Percentiles rank a stretch among this genome's conserved stretches.
These are phyloP conservation scores for Lathamus discolor DNA, from an alignment of 2,113 vertebrate genomes.

Conservation along the genomic window DNA sequence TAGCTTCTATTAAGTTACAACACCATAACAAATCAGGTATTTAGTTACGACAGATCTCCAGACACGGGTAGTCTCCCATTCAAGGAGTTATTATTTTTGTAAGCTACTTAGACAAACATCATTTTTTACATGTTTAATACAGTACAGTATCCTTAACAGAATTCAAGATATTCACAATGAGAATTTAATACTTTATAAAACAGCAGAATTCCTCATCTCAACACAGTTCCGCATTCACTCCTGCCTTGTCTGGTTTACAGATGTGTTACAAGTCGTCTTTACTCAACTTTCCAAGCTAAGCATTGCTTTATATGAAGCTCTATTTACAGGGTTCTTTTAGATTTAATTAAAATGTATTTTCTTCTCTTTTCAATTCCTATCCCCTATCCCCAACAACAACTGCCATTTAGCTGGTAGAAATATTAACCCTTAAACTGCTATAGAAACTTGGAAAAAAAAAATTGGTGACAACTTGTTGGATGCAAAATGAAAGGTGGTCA, in stretches of 20 bases:
- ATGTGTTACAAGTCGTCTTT: slow-evolving; percentile 41
- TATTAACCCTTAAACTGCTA: not conserved
- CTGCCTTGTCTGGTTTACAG: slow-evolving; percentile 38
- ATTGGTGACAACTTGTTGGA: not conserved
- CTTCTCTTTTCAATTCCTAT: not conserved
- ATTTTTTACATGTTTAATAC: slow-evolving; percentile 77
- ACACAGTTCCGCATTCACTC: slow-evolving; percentile 14
- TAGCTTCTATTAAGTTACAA: slow-evolving; percentile 78
- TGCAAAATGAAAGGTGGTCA: slow-evolving; percentile 23
- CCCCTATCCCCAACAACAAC: not conserved
- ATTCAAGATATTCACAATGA: slow-evolving; percentile 75
- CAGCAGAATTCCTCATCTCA: slow-evolving; percentile 47
- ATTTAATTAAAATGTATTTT: slow-evolving; percentile 19
- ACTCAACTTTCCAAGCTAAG: slow-evolving; percentile 59
- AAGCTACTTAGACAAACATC: slow-evolving; percentile 74
- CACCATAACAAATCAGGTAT: slow-evolving; percentile 76
- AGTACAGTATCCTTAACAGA: slow-evolving; percentile 74
- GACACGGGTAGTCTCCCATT: slow-evolving; percentile 53
- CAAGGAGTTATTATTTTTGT: slow-evolving; percentile 43
- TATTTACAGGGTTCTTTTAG: slow-evolving; percentile 59
- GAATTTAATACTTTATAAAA: slow-evolving; percentile 70
- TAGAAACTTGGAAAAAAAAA: not conserved
- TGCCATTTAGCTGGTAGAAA: not conserved
- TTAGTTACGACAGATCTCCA: slow-evolving; percentile 73
- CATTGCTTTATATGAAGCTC: slow-evolving; percentile 38